Percentiles rank a stretch among this genome's conserved stretches.
Conservation (phyloP, 2,888 invertebrate genomes). For the Belgica antarctica region DNA sequence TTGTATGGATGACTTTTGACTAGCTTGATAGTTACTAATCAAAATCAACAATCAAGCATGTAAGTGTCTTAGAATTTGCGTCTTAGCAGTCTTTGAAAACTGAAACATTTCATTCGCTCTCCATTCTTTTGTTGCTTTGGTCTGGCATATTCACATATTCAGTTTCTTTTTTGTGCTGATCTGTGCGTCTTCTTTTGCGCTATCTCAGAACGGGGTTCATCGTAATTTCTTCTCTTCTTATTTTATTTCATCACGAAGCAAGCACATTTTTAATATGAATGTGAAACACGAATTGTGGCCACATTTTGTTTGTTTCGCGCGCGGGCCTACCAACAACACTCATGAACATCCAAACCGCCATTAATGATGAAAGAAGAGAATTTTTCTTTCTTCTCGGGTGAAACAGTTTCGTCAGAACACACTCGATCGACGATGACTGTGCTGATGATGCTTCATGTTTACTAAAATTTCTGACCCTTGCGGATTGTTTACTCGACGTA, state of each 20-base stretch:
- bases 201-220: conserved; percentile 22
- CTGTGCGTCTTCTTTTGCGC: not conserved
- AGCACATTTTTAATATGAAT: conserved; percentile 6
- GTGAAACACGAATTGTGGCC: conserved; percentile 36
- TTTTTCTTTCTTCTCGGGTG: conserved; percentile 12
- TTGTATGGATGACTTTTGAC: not conserved
- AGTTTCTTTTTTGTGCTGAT: conserved; percentile 17
- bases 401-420: not conserved
- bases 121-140: not conserved
- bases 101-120: conserved; percentile 23
- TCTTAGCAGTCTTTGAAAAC: no score
- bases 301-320: conserved; percentile 38
- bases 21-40: conserved; percentile 35
- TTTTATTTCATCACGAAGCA: not conserved
- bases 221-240: not conserved
- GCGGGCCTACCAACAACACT: not conserved
- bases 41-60: conserved; percentile 32
- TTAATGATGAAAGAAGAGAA: not conserved
- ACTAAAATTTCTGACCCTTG: conserved; percentile 36
- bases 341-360: conserved; percentile 6
- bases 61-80: conserved; percentile 41
- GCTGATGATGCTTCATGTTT: conserved; percentile 16
- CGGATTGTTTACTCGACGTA: conserved; percentile 21
- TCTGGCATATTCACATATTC: conserved; percentile 2
- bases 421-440: not conserved